These are phyloP conservation scores for Steinernema carpocapsae DNA, from an alignment of 2,888 invertebrate species.

Conservation along the genomic window DNA sequence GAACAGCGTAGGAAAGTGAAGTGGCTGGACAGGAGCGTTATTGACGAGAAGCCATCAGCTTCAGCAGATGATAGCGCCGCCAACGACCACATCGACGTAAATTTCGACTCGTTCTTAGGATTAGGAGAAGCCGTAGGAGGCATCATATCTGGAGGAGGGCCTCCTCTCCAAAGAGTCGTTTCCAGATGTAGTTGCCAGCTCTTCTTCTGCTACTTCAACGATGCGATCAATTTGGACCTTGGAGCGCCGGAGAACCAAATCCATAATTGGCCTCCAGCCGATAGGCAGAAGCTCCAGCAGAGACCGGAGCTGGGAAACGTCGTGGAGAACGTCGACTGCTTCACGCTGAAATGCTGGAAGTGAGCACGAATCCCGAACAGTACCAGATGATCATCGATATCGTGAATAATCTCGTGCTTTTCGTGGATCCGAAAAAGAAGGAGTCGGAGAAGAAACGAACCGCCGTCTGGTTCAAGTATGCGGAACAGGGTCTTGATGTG, in stretches of 20 bases:
- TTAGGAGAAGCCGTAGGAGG: constrained; percentile 96
- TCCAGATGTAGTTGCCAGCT: constrained; percentile 97
- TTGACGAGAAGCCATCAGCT: constrained; percentile 76
- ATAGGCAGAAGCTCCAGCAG: constrained; percentile 65
- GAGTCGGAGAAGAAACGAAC: constrained; percentile 78
- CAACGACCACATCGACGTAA: constrained; percentile 72
- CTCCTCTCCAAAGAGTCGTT: constrained; percentile 90
- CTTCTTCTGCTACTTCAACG: constrained; percentile 78
- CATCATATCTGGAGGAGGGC: constrained; percentile 83
- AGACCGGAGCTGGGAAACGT: constrained; percentile 45
- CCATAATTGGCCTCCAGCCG: constrained; percentile 11
- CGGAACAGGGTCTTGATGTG: constrained; percentile 87
- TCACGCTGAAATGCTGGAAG: constrained; percentile 95
- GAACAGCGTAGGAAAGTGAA: constrained; percentile 73
- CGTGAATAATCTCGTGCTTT: constrained; percentile 92
- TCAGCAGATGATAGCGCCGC: constrained; percentile 42
- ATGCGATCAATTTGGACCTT: constrained; percentile 76
- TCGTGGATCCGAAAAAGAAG: constrained; percentile 92
- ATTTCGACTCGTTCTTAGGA: constrained; percentile 72
- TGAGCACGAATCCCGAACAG: constrained; percentile 70
- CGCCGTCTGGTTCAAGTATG: constrained; percentile 90
- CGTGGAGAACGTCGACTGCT: constrained; percentile 87
- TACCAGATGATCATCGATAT: constrained; percentile 87
- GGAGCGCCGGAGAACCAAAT: constrained; percentile 33
- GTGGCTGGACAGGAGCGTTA: constrained; percentile 92